Evolutionary conservation across 2,797 vertebrate species (phyloP).

Genomic region (Poeciliopsis presidionis): DNA sequence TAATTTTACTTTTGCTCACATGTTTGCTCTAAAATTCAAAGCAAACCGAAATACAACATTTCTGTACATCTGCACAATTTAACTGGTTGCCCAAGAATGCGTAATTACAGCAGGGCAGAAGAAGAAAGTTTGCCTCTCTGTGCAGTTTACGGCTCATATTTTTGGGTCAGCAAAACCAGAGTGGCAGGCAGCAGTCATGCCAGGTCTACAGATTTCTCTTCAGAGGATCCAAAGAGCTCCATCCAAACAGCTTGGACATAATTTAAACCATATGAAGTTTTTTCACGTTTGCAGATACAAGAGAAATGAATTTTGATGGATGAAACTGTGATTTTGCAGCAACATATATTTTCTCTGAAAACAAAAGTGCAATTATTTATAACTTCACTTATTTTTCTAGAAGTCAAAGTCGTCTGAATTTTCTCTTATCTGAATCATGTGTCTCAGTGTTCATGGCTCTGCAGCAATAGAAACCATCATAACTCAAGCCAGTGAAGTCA

Average conservation of each 20-base stretch:
- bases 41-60: constrained; percentile 44
- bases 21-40: constrained; percentile 37
- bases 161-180: constrained; percentile 44
- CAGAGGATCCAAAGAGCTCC: background rate
- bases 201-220: constrained; percentile 21
- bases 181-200: constrained; percentile 31
- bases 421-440: background rate
- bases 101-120: constrained; percentile 70
- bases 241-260: constrained; percentile 9
- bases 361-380: background rate
- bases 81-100: constrained; percentile 65
- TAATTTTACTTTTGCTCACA: constrained; percentile 20
- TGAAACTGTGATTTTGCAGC: background rate
- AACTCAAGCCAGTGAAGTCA: background rate
- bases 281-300: background rate
- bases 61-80: constrained; percentile 68
- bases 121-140: constrained; percentile 37
- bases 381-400: background rate
- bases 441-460: background rate
- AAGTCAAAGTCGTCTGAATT: background rate
- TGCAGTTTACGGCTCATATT: constrained; percentile 55
- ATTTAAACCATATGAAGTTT: constrained; percentile 29
- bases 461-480: background rate
- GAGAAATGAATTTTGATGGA: constrained; percentile 6
- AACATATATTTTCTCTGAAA: background rate